Evolutionary conservation across 1,140 invertebrate species (phyloP).

Genomic region (Bombyx mori): DNA sequence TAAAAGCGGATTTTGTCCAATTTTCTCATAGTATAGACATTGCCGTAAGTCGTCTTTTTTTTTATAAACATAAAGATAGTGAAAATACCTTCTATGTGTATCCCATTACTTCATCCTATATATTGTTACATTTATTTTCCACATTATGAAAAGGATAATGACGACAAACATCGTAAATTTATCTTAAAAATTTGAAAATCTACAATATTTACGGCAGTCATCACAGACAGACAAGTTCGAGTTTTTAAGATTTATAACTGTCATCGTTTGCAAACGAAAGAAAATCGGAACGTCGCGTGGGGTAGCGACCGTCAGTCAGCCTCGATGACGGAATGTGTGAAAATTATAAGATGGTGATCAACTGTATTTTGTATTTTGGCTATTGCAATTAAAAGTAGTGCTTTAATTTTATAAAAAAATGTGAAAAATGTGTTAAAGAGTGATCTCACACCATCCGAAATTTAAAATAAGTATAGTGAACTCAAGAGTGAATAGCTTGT

Average conservation of each 20-base stretch:
- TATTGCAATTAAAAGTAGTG: slow-evolving; percentile 33
- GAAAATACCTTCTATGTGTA: no score
- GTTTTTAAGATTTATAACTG: slow-evolving; percentile 11
- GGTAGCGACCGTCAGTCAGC: slow-evolving; percentile 65
- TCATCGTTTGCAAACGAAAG: slow-evolving; percentile 6
- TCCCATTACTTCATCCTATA: no score
- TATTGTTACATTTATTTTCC: no score
- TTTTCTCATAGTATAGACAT: no score
- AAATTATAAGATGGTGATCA: slow-evolving; percentile 67
- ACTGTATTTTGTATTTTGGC: slow-evolving; percentile 50
- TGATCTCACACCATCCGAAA: slow-evolving; percentile 17
- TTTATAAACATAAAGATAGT: no score
- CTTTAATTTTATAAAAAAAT: slow-evolving; percentile 33
- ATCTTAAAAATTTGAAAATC: no score
- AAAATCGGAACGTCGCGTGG: slow-evolving; percentile 35
- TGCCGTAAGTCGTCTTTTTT: no score
- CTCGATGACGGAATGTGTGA: slow-evolving; percentile 69
- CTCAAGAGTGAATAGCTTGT: slow-evolving; percentile 44
- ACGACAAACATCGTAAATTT: no score
- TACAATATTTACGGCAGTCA: no score
- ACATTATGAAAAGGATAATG: no score
- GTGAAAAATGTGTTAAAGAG: slow-evolving; percentile 30
- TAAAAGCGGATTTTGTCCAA: no score
- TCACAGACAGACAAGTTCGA: no score
- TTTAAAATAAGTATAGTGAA: slow-evolving; percentile 27